Evolutionary conservation across 1,140 invertebrate species (phyloP).

Genomic region (Pseudomyrmex concolor): DNA sequence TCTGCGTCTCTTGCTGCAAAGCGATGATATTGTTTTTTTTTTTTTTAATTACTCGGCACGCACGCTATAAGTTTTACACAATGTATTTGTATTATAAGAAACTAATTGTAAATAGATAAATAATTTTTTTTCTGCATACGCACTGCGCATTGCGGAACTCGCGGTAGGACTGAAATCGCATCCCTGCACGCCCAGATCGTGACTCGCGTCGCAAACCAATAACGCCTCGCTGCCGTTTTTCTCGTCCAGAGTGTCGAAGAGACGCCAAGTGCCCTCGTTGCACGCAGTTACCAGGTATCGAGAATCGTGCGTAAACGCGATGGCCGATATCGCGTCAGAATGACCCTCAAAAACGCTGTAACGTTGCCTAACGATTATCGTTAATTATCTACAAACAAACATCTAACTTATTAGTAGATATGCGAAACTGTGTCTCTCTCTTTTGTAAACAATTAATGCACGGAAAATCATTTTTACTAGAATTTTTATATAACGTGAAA

Average conservation of each 20-base stretch:
- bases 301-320: conserved; percentile 89
- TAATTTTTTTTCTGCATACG: conserved; percentile 5
- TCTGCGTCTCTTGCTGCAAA: conserved; percentile 70
- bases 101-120: not conserved
- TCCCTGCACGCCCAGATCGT: conserved; percentile 90
- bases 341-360: conserved; percentile 85
- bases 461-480: too few species aligned
- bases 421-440: too few species aligned
- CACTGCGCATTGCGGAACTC: conserved; percentile 75
- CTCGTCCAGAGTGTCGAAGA: conserved; percentile 72
- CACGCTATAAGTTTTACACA: too few species aligned
- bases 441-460: too few species aligned
- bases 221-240: conserved; percentile 51
- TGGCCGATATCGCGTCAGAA: conserved; percentile 86
- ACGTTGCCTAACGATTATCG: conserved; percentile 39
- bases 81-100: too few species aligned
- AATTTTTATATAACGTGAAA: conserved; percentile 18
- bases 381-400: not conserved
- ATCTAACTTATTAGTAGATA: too few species aligned
- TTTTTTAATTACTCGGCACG: too few species aligned
- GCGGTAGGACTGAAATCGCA: conserved; percentile 88
- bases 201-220: conserved; percentile 86
- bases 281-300: conserved; percentile 88
- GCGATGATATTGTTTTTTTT: not conserved
- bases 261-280: conserved; percentile 87